Conservation (phyloP, 2,888 invertebrate genomes). For the Lissocephala sabroskyi region DNA sequence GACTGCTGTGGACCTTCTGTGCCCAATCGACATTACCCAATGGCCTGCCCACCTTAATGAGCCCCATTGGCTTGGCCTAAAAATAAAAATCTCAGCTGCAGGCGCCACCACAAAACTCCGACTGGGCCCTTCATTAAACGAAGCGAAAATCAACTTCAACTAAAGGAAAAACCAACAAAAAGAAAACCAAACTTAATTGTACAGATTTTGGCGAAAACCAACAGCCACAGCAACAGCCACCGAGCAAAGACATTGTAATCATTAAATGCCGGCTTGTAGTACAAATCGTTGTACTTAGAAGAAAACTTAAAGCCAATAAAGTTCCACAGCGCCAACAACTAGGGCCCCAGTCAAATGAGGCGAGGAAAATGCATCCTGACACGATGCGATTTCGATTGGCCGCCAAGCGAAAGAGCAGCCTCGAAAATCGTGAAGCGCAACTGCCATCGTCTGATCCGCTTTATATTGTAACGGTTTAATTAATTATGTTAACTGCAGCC, state of each 20-base stretch:
- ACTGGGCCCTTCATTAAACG: conserved; percentile 53
- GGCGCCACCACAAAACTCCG: conserved; percentile 18
- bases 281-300: conserved; percentile 62
- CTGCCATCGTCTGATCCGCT: conserved; percentile 57
- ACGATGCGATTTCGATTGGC: conserved; percentile 54
- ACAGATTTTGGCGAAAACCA: conserved; percentile 40
- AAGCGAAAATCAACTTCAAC: conserved; percentile 4
- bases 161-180: conserved; percentile 25
- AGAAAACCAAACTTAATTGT: conserved; percentile 52
- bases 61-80: conserved; percentile 18
- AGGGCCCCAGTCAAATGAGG: conserved; percentile 40
- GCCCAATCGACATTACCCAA: background rate
- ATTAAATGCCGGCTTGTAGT: conserved; percentile 59
- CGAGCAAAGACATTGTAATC: conserved; percentile 55
- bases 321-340: conserved; percentile 20
- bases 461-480: conserved; percentile 72
- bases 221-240: conserved; percentile 22
- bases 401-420: conserved; percentile 8
- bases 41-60: conserved; percentile 34
- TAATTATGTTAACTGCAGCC: conserved; percentile 67
- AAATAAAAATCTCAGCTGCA: conserved; percentile 31
- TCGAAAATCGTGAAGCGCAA: conserved; percentile 53
- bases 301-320: conserved; percentile 53
- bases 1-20: too few species aligned
- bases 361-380: conserved; percentile 65